Evolutionary conservation across 2,113 vertebrate genomes (phyloP).

Genomic region (Pangasianodon hypophthalmus): DNA sequence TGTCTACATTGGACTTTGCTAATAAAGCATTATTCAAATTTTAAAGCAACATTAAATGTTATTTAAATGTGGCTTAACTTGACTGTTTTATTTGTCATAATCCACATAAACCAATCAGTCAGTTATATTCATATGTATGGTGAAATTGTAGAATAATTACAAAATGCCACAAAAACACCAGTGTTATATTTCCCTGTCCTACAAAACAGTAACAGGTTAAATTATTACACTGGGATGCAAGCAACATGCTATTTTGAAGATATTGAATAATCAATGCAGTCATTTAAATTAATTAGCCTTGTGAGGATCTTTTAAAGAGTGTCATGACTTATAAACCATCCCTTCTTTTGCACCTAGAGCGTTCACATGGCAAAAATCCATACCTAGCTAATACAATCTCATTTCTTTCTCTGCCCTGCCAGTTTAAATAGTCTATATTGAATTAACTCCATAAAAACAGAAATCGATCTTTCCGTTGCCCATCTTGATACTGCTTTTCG

Average conservation of each 20-base stretch:
- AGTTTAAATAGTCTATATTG: slow-evolving; percentile 76
- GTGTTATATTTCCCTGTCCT: neutral
- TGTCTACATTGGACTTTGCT: neutral
- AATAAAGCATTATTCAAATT: neutral
- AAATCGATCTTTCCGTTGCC: slow-evolving; percentile 73
- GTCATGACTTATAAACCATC: slow-evolving; percentile 66
- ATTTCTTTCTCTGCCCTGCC: slow-evolving; percentile 73
- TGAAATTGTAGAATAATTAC: neutral
- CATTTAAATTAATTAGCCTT: slow-evolving; percentile 72
- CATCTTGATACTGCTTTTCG: slow-evolving; percentile 64
- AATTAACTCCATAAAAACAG: slow-evolving; percentile 77
- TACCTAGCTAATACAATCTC: slow-evolving; percentile 75
- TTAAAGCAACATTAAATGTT: neutral
- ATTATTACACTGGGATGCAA: slow-evolving; percentile 68
- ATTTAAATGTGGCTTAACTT: neutral
- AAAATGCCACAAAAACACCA: neutral
- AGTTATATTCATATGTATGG: neutral
- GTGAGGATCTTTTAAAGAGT: slow-evolving; percentile 65
- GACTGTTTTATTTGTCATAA: neutral
- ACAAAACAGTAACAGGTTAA: slow-evolving; percentile 60
- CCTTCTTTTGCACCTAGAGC: slow-evolving; percentile 58
- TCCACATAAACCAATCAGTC: neutral
- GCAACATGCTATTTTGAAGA: slow-evolving; percentile 70
- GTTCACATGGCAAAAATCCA: slow-evolving; percentile 72
- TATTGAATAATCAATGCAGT: slow-evolving; percentile 70